Evolutionary conservation across 2,888 invertebrate species (phyloP), one percentile per base, ranked within the genome.

Genomic region (Cryptocheilus praepositus): DNA sequence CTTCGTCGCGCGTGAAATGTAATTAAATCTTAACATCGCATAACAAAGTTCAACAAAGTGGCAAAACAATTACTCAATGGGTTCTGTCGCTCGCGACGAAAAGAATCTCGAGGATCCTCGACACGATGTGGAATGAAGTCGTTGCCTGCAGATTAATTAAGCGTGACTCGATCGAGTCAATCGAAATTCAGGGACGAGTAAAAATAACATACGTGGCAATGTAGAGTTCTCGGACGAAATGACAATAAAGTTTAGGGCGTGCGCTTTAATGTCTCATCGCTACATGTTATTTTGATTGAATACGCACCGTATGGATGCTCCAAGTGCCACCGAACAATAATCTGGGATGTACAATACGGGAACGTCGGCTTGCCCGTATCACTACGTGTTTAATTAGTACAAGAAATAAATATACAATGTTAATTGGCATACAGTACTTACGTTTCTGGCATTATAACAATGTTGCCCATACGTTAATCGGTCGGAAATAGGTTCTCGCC

Each of bases 381-480:
- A 67, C 68, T 72, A 80, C 66, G 60, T 69, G 36, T 36, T 36
- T 69, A 54, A 71, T 77, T 75, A 73, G 62, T 79, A 74, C 71
- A 67, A 73, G 67, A 76, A 77, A 80, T 81, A 77, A 81, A 80
- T 81, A 81, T 72, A 81, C 80, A 79, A 75, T 74, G 73, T 81
- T 74, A 73, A 77, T 79, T 77, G 76, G 82, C 79, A 77, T 78
- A 77, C 69, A 71, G 75, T 74, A 73, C 54, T 67, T 73, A 71
- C 72, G 69, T 71, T 36, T 76, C 71, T 73, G 36, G 75, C 62
- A 62, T 66, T 66, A 69, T 67, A 76, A 44, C 61, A 36, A 71
- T 78, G 67, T 73, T 73, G 65, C 67, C 70, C 68, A 36, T 36
- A 36, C 72, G 66, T 69, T 71, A 70, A 59, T 71, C 63, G 58